phyloP scores from a whole-genome alignment of 2,888 invertebrate species.

The Seira musarum region DNA sequence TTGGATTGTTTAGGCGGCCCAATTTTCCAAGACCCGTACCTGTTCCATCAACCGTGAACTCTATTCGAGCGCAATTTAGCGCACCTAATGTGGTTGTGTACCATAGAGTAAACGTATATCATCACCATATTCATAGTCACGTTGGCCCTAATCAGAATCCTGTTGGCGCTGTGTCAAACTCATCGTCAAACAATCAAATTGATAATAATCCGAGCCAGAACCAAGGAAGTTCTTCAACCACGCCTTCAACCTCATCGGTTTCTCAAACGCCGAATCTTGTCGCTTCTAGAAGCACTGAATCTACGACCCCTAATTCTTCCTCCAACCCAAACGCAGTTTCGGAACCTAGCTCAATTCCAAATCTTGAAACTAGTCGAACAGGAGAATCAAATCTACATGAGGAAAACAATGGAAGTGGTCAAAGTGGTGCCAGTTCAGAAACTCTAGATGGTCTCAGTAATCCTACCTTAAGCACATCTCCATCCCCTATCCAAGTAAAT shows the following conservation, averaged over 20 bases:
- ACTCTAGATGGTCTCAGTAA: neutral
- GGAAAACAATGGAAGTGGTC: neutral
- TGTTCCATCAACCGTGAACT: slow-evolving; percentile 18
- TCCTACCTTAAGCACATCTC: neutral
- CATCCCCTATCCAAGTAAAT: neutral
- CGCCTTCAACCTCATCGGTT: no score
- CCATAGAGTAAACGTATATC: slow-evolving; percentile 64
- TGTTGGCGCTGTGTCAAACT: no score
- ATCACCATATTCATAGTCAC: slow-evolving; percentile 49
- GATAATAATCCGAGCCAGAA: neutral
- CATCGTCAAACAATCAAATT: neutral
- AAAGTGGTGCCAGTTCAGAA: neutral
- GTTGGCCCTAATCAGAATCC: slow-evolving; percentile 4
- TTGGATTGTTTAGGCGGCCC: slow-evolving; percentile 56
- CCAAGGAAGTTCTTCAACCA: neutral
- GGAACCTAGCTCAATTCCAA: slow-evolving; percentile 32
- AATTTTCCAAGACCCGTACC: slow-evolving; percentile 33
- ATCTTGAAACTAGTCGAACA: slow-evolving; percentile 31
- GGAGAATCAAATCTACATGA: neutral
- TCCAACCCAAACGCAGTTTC: slow-evolving; percentile 13
- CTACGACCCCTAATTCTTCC: neutral
- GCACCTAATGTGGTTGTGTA: slow-evolving; percentile 65
- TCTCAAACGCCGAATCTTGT: neutral
- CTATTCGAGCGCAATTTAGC: slow-evolving; percentile 47
- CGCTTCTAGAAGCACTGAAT: neutral